phyloP scores from a whole-genome alignment of 2,113 vertebrate species.

The Girardinichthys multiradiatus region DNA sequence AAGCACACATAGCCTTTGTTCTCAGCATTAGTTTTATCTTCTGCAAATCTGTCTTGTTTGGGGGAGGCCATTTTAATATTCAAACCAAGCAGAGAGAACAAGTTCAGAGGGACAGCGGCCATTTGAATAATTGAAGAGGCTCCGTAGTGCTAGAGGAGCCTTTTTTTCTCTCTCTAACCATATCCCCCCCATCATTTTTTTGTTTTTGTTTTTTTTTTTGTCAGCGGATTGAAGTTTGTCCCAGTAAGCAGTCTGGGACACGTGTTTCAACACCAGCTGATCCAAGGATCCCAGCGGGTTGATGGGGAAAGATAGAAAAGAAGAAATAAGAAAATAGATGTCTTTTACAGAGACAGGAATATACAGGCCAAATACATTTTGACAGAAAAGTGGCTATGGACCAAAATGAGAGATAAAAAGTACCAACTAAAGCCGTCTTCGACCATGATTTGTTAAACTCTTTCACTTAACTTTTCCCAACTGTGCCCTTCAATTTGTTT shows the following conservation, averaged over 20 bases:
- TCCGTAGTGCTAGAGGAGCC: conserved; percentile 62
- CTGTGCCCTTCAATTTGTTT: conserved; percentile 61
- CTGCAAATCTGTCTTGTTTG: conserved; percentile 73
- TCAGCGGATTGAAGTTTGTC: conserved; percentile 75
- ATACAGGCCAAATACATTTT: conserved; percentile 55
- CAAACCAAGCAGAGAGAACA: conserved; percentile 76
- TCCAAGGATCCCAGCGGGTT: conserved; percentile 60
- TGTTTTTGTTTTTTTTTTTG: conserved; percentile 41
- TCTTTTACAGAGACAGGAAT: conserved; percentile 46
- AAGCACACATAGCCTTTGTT: conserved; percentile 66
- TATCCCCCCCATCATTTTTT: conserved; percentile 55
- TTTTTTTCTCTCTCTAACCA: conserved; percentile 41
- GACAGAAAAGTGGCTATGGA: conserved; percentile 58
- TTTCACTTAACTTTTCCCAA: conserved; percentile 51
- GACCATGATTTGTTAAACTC: conserved; percentile 68
- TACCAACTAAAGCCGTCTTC: conserved; percentile 47
- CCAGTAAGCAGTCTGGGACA: conserved; percentile 75
- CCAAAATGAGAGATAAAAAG: conserved; percentile 55
- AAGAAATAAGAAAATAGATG: conserved; percentile 36
- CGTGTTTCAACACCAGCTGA: conserved; percentile 59
- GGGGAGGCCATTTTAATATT: conserved; percentile 77
- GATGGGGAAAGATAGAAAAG: conserved; percentile 50
- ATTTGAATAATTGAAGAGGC: conserved; percentile 81
- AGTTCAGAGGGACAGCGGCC: conserved; percentile 75
- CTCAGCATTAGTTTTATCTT: conserved; percentile 71